phyloP scores from a whole-genome alignment of 2,113 vertebrate genomes.

The Neogobius melanostomus region DNA sequence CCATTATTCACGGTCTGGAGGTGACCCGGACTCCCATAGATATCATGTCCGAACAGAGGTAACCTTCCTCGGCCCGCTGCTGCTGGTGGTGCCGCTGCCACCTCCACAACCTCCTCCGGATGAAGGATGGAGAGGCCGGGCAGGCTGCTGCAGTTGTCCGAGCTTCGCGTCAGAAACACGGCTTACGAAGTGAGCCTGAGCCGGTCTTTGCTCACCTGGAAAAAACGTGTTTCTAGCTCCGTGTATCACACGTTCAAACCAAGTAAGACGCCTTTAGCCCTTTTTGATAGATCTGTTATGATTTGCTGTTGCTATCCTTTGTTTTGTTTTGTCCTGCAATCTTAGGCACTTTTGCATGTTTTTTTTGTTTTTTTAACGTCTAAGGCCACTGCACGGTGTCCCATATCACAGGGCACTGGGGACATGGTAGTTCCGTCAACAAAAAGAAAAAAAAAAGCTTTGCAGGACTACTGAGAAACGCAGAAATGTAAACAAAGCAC shows the following conservation, averaged over 20 bases:
- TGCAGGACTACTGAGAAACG: background rate
- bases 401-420: conserved; percentile 22
- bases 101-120: conserved; percentile 41
- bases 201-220: conserved; percentile 59
- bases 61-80: conserved; percentile 12
- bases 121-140: conserved; percentile 63
- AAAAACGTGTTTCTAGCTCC: conserved; percentile 53
- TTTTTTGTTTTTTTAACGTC: background rate
- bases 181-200: conserved; percentile 62
- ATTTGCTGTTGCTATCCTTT: background rate
- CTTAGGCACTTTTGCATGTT: background rate
- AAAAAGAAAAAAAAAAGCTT: background rate
- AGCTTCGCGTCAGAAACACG: conserved; percentile 59
- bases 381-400: conserved; percentile 1
- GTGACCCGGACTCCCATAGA: background rate
- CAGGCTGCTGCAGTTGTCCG: conserved; percentile 59
- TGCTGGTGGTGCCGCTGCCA: background rate
- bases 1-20: background rate
- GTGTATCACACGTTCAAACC: conserved; percentile 65
- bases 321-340: background rate
- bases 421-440: background rate
- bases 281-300: background rate
- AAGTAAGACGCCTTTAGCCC: conserved; percentile 54
- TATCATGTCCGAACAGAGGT: conserved; percentile 47
- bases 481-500: background rate